These are phyloP conservation scores for Brachyalestes nurse DNA, from an alignment of 2,797 vertebrate genomes.

Conservation along the genomic window DNA sequence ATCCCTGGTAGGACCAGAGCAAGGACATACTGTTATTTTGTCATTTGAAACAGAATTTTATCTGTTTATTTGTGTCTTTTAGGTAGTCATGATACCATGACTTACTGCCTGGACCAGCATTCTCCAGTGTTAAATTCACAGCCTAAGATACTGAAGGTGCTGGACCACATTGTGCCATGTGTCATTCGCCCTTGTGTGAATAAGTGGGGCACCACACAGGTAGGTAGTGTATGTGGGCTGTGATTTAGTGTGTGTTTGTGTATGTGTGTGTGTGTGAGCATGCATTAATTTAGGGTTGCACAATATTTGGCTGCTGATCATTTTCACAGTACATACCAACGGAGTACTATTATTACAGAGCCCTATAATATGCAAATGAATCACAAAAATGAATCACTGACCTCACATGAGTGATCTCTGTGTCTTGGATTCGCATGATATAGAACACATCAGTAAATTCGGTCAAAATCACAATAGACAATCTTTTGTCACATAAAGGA, in stretches of 20 bases:
- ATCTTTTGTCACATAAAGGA: too few species aligned
- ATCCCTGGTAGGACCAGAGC: constrained; percentile 50
- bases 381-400: too few species aligned
- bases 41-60: neutral
- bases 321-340: too few species aligned
- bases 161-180: constrained; percentile 72
- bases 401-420: too few species aligned
- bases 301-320: too few species aligned
- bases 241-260: neutral
- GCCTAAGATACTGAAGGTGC: constrained; percentile 69
- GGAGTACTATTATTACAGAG: too few species aligned
- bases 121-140: constrained; percentile 69
- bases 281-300: too few species aligned
- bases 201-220: constrained; percentile 83
- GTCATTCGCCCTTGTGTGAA: constrained; percentile 75
- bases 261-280: too few species aligned
- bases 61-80: constrained; percentile 6
- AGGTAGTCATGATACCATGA: constrained; percentile 87
- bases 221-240: constrained; percentile 42
- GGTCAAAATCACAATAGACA: too few species aligned
- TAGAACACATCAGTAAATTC: too few species aligned
- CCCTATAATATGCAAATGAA: too few species aligned
- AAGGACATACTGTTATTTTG: neutral
- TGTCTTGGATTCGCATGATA: too few species aligned
- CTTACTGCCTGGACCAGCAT: constrained; percentile 76